Evolutionary conservation across 1,140 invertebrate genomes (phyloP).

Genomic region (Ceratitis capitata): DNA sequence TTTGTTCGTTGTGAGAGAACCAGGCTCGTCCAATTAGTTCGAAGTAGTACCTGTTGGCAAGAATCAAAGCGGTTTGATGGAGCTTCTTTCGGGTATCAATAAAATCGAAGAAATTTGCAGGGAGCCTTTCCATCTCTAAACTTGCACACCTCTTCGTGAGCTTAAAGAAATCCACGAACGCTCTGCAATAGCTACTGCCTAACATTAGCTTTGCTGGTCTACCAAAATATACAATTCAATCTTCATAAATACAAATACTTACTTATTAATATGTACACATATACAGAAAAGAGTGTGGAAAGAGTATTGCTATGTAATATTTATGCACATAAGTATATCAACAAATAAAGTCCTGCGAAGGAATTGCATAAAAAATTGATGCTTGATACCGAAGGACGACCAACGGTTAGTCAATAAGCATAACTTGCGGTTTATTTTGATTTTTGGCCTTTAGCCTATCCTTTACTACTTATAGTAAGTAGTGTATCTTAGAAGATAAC

Average conservation of each 20-base stretch:
- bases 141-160: no score
- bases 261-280: not conserved
- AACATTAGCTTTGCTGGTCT: no score
- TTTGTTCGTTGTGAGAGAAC: no score
- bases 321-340: conserved; percentile 16
- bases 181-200: not conserved
- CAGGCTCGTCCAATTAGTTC: no score
- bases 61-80: no score
- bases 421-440: conserved; percentile 65
- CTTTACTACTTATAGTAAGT: not conserved
- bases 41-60: no score
- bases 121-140: no score
- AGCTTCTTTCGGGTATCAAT: no score
- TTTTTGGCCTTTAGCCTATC: conserved; percentile 56
- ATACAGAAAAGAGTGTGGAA: not conserved
- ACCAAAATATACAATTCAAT: not conserved
- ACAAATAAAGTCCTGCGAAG: conserved; percentile 23
- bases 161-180: no score
- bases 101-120: no score
- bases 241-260: not conserved
- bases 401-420: conserved; percentile 53
- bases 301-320: not conserved
- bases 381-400: not conserved
- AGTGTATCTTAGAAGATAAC: not conserved
- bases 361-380: conserved; percentile 30